Evolutionary conservation across 2,797 vertebrate genomes (phyloP).

Genomic region (Saxicola maurus): DNA sequence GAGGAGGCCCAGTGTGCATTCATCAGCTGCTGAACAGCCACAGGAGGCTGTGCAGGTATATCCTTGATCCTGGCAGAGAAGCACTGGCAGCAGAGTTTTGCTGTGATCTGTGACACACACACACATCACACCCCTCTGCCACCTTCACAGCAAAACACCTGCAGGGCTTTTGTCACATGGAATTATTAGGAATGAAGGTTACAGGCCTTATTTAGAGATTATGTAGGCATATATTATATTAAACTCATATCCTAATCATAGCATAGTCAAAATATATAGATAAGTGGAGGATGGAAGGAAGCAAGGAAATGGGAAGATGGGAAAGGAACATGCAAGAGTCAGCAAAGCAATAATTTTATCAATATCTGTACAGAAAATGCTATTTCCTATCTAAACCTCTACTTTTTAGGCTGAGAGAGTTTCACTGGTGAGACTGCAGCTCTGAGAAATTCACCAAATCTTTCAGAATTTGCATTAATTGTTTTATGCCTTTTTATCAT

Average conservation of each 20-base stretch:
- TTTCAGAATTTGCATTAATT: background rate
- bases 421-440: background rate
- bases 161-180: background rate
- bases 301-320: background rate
- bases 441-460: background rate
- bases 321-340: background rate
- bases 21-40: background rate
- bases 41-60: background rate
- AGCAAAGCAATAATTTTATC: background rate
- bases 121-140: accelerated
- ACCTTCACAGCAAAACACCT: background rate
- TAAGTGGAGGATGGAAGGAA: background rate
- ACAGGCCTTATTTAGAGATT: background rate
- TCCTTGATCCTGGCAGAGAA: background rate
- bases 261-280: background rate
- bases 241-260: background rate
- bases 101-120: background rate
- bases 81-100: background rate
- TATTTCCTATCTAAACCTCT: background rate
- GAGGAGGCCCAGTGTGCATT: background rate
- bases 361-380: background rate
- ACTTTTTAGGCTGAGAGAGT: background rate
- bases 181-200: background rate
- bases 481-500: background rate
- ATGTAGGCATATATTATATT: background rate